phyloP scores from a whole-genome alignment of 1,140 invertebrate species.

The Mactra quadrangularis region DNA sequence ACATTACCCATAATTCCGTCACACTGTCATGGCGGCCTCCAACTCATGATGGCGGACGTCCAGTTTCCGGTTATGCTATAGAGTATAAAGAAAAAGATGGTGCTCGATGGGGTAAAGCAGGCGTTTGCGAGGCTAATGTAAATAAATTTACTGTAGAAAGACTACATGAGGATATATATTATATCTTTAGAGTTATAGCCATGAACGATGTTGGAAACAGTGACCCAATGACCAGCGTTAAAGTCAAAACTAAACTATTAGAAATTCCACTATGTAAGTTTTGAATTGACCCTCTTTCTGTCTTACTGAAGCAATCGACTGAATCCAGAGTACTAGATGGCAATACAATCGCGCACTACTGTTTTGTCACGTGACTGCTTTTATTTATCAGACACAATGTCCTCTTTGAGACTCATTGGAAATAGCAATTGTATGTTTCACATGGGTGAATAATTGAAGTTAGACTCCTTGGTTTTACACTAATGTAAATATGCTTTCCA shows the following conservation, averaged over 20 bases:
- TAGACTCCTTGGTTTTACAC: no score
- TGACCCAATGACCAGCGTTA: constrained; percentile 12
- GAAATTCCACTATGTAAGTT: constrained; percentile 57
- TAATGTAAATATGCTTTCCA: no score
- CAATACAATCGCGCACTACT: not conserved
- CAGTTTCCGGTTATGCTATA: constrained; percentile 35
- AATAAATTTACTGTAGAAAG: not conserved
- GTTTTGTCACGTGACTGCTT: not conserved
- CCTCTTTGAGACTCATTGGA: no score
- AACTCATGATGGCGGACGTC: constrained; percentile 35
- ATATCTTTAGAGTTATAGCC: constrained; percentile 23
- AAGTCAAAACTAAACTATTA: constrained; percentile 39
- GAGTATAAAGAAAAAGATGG: constrained; percentile 34
- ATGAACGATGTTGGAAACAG: constrained; percentile 54
- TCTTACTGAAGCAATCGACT: not conserved
- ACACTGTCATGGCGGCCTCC: constrained; percentile 50
- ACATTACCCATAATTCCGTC: constrained; percentile 30
- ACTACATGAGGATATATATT: constrained; percentile 36
- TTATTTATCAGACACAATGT: not conserved
- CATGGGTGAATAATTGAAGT: no score
- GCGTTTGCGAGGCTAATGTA: constrained; percentile 6
- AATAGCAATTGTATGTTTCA: no score
- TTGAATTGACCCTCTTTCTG: not conserved
- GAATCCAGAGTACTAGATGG: not conserved
- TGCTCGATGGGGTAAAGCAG: constrained; percentile 25